A percentile compares a stretch with the other conserved stretches of the same genome.
These are phyloP conservation scores for Atractosteus spatula DNA, from an alignment of 2,113 vertebrate species.

Conservation along the genomic window DNA sequence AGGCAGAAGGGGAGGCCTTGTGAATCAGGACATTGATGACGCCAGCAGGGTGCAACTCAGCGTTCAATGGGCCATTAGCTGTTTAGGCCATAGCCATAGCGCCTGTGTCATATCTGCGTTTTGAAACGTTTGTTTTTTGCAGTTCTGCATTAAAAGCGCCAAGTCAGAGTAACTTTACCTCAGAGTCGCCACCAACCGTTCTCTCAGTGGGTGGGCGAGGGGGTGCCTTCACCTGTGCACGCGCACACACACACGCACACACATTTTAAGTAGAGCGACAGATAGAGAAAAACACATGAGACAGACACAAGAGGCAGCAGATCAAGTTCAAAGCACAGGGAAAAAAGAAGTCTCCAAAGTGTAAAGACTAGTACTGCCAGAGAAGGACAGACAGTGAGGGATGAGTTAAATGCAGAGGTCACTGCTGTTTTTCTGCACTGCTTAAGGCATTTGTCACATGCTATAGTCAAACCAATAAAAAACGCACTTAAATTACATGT, in stretches of 20 bases:
- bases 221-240: slow-evolving; percentile 77
- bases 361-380: too few relatives aligned
- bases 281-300: background rate
- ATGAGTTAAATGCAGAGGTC: too few relatives aligned
- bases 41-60: background rate
- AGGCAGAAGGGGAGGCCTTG: background rate
- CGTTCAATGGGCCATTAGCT: background rate
- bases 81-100: slow-evolving; percentile 24
- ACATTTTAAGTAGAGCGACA: background rate
- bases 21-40: background rate
- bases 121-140: slow-evolving; percentile 20
- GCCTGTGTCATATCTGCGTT: slow-evolving; percentile 21
- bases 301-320: too few relatives aligned
- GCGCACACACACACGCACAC: slow-evolving; percentile 47
- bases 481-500: too few relatives aligned
- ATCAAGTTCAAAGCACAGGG: too few relatives aligned
- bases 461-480: too few relatives aligned
- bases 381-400: too few relatives aligned
- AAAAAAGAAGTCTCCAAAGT: too few relatives aligned
- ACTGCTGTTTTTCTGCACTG: too few relatives aligned
- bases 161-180: slow-evolving; percentile 67
- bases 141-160: slow-evolving; percentile 45
- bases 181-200: slow-evolving; percentile 71
- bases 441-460: too few relatives aligned
- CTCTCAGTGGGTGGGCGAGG: slow-evolving; percentile 68